These are phyloP conservation scores for Lagria hirta DNA, from an alignment of 2,888 invertebrate species.

Conservation along the genomic window DNA sequence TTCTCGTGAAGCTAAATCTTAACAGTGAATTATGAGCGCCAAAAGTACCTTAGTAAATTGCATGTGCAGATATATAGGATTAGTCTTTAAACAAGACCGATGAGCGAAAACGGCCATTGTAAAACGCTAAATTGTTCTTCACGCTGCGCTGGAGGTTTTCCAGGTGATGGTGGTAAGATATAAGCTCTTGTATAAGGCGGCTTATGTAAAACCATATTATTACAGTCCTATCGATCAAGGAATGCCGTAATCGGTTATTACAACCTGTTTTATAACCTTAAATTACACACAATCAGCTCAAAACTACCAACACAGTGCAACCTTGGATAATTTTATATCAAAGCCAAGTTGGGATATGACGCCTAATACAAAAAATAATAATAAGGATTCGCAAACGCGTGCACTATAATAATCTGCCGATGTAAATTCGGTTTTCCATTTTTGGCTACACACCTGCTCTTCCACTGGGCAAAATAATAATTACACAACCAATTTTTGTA, in stretches of 20 bases:
- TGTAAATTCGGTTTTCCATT: slow-evolving; percentile 11
- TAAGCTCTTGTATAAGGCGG: slow-evolving; percentile 35
- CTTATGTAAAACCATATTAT: slow-evolving; percentile 41
- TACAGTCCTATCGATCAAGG: slow-evolving; percentile 42
- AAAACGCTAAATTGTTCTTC: slow-evolving; percentile 34
- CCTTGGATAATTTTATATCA: slow-evolving; percentile 20
- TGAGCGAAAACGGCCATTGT: slow-evolving; percentile 32
- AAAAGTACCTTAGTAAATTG: slow-evolving; percentile 22
- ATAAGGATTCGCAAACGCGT: slow-evolving; percentile 12
- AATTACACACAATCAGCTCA: slow-evolving; percentile 29
- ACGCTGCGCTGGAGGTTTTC: slow-evolving; percentile 32
- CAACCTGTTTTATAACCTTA: slow-evolving; percentile 36
- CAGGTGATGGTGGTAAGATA: slow-evolving; percentile 34
- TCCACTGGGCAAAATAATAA: too few species aligned
- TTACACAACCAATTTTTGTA: too few species aligned
- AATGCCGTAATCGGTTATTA: slow-evolving; percentile 41
- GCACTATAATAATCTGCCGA: slow-evolving; percentile 21
- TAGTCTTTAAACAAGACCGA: slow-evolving; percentile 32
- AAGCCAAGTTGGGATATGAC: slow-evolving; percentile 15
- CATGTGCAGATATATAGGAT: slow-evolving; percentile 27
- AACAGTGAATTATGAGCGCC: slow-evolving; percentile 19
- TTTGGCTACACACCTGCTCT: too few species aligned
- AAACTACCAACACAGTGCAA: slow-evolving; percentile 28
- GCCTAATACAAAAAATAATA: slow-evolving; percentile 19
- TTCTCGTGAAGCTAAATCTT: slow-evolving; percentile 16